Evolutionary conservation across 2,113 vertebrate genomes (phyloP).

Genomic region (Myiozetetes cayanensis): DNA sequence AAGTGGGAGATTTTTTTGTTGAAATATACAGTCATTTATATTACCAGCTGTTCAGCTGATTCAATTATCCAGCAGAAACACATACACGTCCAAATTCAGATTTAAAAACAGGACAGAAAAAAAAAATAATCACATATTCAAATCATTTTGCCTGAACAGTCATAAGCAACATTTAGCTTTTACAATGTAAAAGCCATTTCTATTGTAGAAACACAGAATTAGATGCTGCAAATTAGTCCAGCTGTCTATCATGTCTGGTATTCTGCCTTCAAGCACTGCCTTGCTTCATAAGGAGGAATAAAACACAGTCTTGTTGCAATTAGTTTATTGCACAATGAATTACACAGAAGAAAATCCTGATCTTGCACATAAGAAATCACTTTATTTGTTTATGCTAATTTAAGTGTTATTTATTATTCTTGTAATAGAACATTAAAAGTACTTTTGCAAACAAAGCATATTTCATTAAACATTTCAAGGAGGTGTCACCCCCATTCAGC

Average conservation of each 20-base stretch:
- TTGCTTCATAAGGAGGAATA: not conserved
- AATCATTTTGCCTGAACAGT: not conserved
- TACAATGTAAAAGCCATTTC: not conserved
- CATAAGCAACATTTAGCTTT: not conserved
- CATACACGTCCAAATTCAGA: not conserved
- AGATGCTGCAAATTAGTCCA: constrained; percentile 25
- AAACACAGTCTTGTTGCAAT: constrained; percentile 19
- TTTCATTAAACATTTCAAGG: not conserved
- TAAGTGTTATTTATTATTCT: not conserved
- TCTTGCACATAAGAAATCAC: not conserved
- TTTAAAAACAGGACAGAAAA: not conserved
- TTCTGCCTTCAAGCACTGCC: constrained; percentile 39
- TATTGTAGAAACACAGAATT: constrained; percentile 6
- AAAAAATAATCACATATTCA: not conserved
- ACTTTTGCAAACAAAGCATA: not conserved
- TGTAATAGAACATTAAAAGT: not conserved
- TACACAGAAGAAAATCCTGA: constrained; percentile 6
- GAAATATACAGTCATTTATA: not conserved
- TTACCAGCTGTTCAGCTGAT: not conserved
- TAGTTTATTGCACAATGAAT: not conserved
- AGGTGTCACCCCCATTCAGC: not conserved
- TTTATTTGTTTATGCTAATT: not conserved
- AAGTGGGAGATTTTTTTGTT: not conserved
- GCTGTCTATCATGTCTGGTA: constrained; percentile 24
- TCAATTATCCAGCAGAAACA: not conserved